phyloP scores from a whole-genome alignment of 2,888 invertebrate genomes.

The Aricia artaxerxes region DNA sequence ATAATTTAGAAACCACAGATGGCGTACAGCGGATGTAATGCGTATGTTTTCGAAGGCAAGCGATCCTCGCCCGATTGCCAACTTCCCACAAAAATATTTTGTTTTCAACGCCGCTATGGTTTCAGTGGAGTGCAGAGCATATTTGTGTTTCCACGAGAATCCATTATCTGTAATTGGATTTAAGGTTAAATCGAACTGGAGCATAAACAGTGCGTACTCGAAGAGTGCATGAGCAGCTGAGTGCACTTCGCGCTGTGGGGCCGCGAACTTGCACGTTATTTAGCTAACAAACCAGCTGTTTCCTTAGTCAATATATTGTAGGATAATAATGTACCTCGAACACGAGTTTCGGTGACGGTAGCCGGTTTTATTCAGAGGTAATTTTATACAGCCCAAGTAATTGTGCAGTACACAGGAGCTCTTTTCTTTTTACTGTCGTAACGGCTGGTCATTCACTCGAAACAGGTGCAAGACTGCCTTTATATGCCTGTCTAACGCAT shows the following conservation, averaged over 20 bases:
- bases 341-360: too few species aligned
- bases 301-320: neutral
- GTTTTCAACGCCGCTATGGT: neutral
- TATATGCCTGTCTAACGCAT: too few species aligned
- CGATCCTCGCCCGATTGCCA: neutral
- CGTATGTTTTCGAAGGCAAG: neutral
- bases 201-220: constrained; percentile 73
- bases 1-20: neutral
- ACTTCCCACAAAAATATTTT: neutral
- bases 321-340: neutral
- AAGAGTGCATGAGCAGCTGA: constrained; percentile 69
- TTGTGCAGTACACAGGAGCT: too few species aligned
- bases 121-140: neutral
- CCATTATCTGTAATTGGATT: constrained; percentile 27
- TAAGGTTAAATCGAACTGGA: constrained; percentile 45
- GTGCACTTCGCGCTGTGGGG: constrained; percentile 33
- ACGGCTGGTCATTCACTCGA: too few species aligned
- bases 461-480: too few species aligned
- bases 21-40: neutral
- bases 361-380: too few species aligned
- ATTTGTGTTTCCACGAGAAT: constrained; percentile 19
- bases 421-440: too few species aligned
- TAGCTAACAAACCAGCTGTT: constrained; percentile 52
- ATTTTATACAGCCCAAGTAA: too few species aligned
- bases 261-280: constrained; percentile 50